Evolutionary conservation across 2,113 vertebrate species (phyloP).

Genomic region (Phyllopteryx taeniolatus): DNA sequence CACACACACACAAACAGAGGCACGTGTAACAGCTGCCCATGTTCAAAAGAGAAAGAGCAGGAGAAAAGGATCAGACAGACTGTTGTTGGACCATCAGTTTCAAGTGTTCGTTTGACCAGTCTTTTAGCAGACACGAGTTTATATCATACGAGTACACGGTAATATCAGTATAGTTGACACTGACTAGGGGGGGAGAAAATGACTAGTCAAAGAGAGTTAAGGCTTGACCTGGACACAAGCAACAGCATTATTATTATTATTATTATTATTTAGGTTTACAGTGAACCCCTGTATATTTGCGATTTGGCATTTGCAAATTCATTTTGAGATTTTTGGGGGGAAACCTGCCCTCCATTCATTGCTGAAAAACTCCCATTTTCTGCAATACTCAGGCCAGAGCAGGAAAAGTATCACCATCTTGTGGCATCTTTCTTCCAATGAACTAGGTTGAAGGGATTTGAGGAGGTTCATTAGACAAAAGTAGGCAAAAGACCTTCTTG

Average conservation of each 20-base stretch:
- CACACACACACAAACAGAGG: conserved; percentile 15
- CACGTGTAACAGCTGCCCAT: conserved; percentile 6
- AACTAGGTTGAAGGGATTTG: too few relatives aligned
- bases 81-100: conserved; percentile 22
- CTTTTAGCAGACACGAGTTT: conserved; percentile 28
- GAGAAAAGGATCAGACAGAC: conserved; percentile 18
- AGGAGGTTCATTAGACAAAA: not conserved
- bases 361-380: not conserved
- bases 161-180: conserved; percentile 56
- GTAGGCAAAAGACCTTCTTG: not conserved
- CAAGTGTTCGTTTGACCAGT: conserved; percentile 17
- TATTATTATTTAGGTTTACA: conserved; percentile 1
- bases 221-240: conserved; percentile 73
- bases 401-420: not conserved
- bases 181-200: conserved; percentile 21
- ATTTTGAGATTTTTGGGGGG: not conserved
- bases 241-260: conserved; percentile 37
- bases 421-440: not conserved
- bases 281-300: not conserved
- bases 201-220: conserved; percentile 73
- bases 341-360: not conserved
- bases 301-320: not conserved
- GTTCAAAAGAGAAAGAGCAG: conserved; percentile 31
- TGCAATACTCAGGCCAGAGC: not conserved
- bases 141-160: conserved; percentile 48